Evolutionary conservation across 2,113 vertebrate genomes (phyloP), one percentile per base, ranked within the genome.

Genomic region (Misgurnus anguillicaudatus): DNA sequence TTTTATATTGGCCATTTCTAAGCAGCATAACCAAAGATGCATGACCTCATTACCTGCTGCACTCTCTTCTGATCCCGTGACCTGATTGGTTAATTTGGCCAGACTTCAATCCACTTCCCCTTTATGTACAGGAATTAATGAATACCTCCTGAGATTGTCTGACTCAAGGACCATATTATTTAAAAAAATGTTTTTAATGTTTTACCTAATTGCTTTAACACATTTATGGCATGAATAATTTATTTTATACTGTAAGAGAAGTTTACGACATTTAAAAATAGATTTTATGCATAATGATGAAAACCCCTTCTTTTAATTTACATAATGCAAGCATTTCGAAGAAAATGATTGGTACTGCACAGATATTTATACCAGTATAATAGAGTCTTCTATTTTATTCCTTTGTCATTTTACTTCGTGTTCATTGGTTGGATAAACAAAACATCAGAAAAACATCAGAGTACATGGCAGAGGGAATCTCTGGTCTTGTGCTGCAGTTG

Each of bases 21-120:
- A 21, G 38, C 11, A 24, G 19, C 39, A 17, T 48, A 39, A 73
- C 53, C 4, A 1, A 11, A 73, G 17, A 73, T 42, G 39, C 13
- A 42, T 73, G 70, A 75, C 72, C 72, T 48, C 41, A 75, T 75
- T 63, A 75, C 72, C 72, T 63, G 41, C 42, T 19, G 72, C 39
- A 47, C 42, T 60, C n/a, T 73, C 19, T 21, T 73, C 24, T n/a
- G 3, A 2, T 31, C 10, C 38, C 19, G 9, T 39, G 48, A 55
- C 24, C 24, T 7, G 68, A 71, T 36, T 39, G 6, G 68, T 13
- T 57, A 39, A 73, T 62, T 63, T 75, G 58, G 58, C 21, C 36
- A 13, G 21, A 21, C 41, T 60, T 31, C 24, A 31, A 31, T 31
- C 11, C 70, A 42, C 55, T 73, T 73, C 16, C 57, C 6, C 48